A percentile compares a stretch with the other conserved stretches of the same genome.
phyloP scores from a whole-genome alignment of 2,888 invertebrate species.

The Ypsolopha sequella region DNA sequence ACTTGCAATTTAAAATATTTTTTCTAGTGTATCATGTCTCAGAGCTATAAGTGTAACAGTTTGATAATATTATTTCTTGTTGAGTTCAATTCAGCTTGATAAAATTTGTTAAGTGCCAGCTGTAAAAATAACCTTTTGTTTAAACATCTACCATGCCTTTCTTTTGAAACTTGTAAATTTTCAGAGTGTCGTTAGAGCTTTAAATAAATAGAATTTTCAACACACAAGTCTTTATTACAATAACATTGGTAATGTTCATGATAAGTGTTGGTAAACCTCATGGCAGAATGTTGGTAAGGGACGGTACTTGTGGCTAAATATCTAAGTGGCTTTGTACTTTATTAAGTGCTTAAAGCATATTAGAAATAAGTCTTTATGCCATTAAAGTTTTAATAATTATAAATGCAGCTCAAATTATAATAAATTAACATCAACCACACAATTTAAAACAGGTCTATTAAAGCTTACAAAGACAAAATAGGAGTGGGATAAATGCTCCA shows the following conservation, averaged over 20 bases:
- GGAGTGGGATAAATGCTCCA: constrained; percentile 93
- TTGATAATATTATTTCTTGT: neutral
- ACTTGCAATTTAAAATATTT: no score
- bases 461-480: constrained; percentile 96
- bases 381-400: neutral
- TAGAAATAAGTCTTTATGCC: neutral
- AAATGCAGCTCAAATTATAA: neutral
- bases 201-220: constrained; percentile 1
- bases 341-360: neutral
- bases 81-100: neutral
- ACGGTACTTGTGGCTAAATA: no score
- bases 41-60: no score
- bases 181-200: neutral
- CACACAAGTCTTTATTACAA: neutral
- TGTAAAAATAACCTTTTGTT: neutral
- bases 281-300: no score
- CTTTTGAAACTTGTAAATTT: no score
- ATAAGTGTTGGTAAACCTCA: neutral
- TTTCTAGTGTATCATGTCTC: no score
- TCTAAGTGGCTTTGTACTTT: neutral
- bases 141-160: neutral
- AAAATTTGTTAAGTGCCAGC: neutral
- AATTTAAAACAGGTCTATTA: constrained; percentile 55
- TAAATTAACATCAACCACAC: neutral
- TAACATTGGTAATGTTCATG: neutral